Percentiles rank a stretch among this genome's conserved stretches.
Evolutionary conservation across 2,113 vertebrate species (phyloP).

Genomic region (Leptobrachium leishanense): DNA sequence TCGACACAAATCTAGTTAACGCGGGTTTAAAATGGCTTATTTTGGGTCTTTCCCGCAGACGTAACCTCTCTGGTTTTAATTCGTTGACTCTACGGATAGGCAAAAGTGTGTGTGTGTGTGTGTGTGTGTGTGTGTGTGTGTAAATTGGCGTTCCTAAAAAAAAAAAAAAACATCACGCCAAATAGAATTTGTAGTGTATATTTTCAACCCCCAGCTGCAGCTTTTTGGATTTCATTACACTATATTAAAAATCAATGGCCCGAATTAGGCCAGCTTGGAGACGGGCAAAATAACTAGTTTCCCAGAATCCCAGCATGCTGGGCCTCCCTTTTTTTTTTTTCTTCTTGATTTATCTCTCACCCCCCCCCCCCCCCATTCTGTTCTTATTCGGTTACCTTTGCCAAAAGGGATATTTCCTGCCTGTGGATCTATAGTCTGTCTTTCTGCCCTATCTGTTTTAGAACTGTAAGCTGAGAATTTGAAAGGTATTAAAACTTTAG

Average conservation of each 20-base stretch:
- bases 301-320: slow-evolving; percentile 51
- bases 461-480: slow-evolving; percentile 41
- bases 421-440: slow-evolving; percentile 46
- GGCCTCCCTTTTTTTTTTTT: slow-evolving; percentile 37
- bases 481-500: slow-evolving; percentile 39
- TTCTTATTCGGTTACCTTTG: slow-evolving; percentile 10
- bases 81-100: too few species aligned
- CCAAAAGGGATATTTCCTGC: slow-evolving; percentile 51
- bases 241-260: slow-evolving; percentile 63
- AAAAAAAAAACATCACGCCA: neutral
- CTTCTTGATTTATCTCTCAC: neutral
- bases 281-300: slow-evolving; percentile 53
- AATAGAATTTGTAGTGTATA: neutral
- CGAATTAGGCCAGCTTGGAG: slow-evolving; percentile 55
- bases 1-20: neutral
- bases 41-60: neutral
- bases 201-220: neutral
- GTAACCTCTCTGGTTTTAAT: too few species aligned
- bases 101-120: too few species aligned
- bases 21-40: neutral
- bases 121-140: too few species aligned
- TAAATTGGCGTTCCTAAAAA: neutral
- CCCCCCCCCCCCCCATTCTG: too few species aligned
- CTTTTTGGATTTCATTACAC: slow-evolving; percentile 19
- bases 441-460: slow-evolving; percentile 31